phyloP scores from a whole-genome alignment of 2,113 vertebrate genomes.

The Genyomyrus donnyi region DNA sequence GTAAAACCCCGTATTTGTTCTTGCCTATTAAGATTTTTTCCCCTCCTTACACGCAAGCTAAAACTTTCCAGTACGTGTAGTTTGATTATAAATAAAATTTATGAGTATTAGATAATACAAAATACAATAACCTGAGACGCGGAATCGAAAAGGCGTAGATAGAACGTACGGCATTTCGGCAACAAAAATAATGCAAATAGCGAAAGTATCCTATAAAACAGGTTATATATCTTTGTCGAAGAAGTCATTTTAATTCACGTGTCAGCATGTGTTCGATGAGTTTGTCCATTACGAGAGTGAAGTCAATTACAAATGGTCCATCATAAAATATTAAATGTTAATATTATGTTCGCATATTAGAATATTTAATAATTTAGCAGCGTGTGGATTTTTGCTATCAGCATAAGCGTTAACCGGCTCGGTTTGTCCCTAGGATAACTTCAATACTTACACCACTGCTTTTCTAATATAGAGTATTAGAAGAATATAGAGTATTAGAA shows the following conservation, averaged over 20 bases:
- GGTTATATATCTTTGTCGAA: neutral
- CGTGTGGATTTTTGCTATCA: neutral
- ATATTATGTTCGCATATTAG: neutral
- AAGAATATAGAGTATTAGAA: neutral
- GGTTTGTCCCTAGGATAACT: neutral
- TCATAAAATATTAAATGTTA: neutral
- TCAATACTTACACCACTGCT: neutral
- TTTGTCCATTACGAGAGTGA: neutral
- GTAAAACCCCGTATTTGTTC: neutral
- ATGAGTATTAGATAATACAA: neutral
- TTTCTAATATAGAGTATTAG: neutral
- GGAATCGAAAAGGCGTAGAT: neutral
- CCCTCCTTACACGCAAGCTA: too few species aligned
- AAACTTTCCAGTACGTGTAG: neutral
- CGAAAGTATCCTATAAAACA: neutral
- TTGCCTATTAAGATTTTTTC: neutral
- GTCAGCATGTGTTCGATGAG: neutral
- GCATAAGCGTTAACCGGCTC: neutral
- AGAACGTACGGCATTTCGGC: neutral
- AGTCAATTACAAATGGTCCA: too few species aligned
- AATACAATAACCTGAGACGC: neutral
- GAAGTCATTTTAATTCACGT: neutral
- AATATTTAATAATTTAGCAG: conserved; percentile 15
- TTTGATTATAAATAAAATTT: neutral
- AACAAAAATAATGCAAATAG: neutral